A percentile compares a stretch with the other conserved stretches of the same genome.
phyloP scores from a whole-genome alignment of 2,888 invertebrate species.

The Drosophila gaucha region DNA sequence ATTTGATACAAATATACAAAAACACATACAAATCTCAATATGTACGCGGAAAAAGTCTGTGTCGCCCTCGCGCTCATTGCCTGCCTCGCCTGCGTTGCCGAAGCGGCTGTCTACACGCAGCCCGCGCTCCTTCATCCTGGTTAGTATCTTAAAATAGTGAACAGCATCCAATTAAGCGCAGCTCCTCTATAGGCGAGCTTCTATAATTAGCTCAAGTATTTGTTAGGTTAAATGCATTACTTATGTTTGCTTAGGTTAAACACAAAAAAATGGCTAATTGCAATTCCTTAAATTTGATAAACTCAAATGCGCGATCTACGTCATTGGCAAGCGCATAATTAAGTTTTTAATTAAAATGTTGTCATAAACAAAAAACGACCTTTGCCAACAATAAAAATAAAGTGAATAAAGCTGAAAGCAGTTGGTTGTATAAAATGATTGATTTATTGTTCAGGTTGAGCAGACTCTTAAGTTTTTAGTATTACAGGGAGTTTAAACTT shows the following conservation, averaged over 20 bases:
- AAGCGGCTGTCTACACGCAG: slow-evolving; percentile 82
- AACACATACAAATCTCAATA: slow-evolving; percentile 43
- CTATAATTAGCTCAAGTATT: background rate
- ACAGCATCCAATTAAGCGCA: background rate
- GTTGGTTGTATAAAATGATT: slow-evolving; percentile 56
- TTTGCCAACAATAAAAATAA: slow-evolving; percentile 45
- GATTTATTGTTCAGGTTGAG: slow-evolving; percentile 52
- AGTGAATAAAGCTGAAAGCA: slow-evolving; percentile 41
- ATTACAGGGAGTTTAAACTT: too few species aligned
- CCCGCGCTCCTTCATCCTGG: slow-evolving; percentile 80
- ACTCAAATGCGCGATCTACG: background rate
- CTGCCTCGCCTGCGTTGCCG: slow-evolving; percentile 61
- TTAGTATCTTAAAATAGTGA: slow-evolving; percentile 76
- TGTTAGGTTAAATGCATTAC: background rate
- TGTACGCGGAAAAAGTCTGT: slow-evolving; percentile 77
- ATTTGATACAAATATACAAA: background rate
- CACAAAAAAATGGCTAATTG: slow-evolving; percentile 1
- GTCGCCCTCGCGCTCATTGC: slow-evolving; percentile 62
- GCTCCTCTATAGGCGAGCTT: too few species aligned
- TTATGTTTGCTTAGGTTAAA: too few species aligned
- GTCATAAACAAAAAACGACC: slow-evolving; percentile 51
- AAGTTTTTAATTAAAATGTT: slow-evolving; percentile 53
- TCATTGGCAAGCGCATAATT: slow-evolving; percentile 23
- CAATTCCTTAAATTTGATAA: background rate
- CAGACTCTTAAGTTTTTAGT: background rate